Evolutionary conservation across 1,140 invertebrate genomes (phyloP).

Genomic region (Elymnias hypermnestra): DNA sequence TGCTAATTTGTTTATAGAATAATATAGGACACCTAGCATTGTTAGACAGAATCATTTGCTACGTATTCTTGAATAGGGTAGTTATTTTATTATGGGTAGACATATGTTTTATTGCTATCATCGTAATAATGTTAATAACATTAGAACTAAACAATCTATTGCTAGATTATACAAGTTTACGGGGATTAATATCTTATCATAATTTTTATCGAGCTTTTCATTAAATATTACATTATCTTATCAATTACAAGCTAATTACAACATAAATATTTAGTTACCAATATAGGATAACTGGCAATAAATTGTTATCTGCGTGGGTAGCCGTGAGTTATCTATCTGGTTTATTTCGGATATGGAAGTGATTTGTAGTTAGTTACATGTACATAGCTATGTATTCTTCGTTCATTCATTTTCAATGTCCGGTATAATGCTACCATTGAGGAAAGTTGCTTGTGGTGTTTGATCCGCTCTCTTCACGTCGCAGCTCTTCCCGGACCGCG

Average conservation of each 20-base stretch:
- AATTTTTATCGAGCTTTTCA: slow-evolving; percentile 11
- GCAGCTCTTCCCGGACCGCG: slow-evolving; percentile 24
- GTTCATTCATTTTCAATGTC: slow-evolving; percentile 40
- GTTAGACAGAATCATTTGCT: too few relatives aligned
- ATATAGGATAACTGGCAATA: too few relatives aligned
- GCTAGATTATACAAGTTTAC: not conserved
- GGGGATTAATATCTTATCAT: slow-evolving; percentile 3
- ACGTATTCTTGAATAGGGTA: not conserved
- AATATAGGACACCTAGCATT: too few relatives aligned
- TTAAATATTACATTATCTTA: slow-evolving; percentile 9
- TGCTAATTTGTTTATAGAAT: too few relatives aligned
- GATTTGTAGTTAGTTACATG: not conserved
- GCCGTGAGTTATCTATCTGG: too few relatives aligned
- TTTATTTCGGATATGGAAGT: too few relatives aligned
- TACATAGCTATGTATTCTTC: too few relatives aligned
- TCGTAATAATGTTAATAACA: too few relatives aligned
- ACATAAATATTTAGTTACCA: slow-evolving; percentile 4
- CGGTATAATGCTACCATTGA: slow-evolving; percentile 38
- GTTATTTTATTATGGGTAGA: not conserved
- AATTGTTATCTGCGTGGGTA: not conserved
- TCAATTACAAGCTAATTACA: slow-evolving; percentile 13
- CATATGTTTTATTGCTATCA: too few relatives aligned
- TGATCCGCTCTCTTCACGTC: slow-evolving; percentile 23
- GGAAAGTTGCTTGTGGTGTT: slow-evolving; percentile 25
- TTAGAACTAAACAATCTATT: not conserved